Conservation (phyloP, 2,888 invertebrate species). For the Thysanoteuthis rhombus region DNA sequence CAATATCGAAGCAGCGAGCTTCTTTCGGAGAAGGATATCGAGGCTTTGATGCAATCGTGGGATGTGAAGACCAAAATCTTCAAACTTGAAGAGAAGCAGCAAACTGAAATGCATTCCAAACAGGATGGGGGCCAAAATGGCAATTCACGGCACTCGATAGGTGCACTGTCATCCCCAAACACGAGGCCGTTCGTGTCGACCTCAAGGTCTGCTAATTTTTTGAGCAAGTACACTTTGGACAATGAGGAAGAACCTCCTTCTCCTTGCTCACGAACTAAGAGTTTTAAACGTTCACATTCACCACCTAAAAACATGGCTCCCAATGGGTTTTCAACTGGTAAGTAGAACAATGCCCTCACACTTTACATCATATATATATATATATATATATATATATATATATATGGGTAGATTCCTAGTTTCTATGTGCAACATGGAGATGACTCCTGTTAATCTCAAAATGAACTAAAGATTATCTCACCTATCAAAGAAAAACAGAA, state of each 20-base stretch:
- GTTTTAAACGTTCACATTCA: background rate
- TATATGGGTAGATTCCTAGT: too few relatives aligned
- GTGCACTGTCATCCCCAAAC: background rate
- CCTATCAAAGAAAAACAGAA: too few relatives aligned
- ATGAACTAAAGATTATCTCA: too few relatives aligned
- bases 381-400: background rate
- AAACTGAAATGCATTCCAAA: background rate
- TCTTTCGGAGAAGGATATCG: conserved; percentile 22
- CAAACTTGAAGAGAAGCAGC: conserved; percentile 13
- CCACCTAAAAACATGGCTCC: background rate
- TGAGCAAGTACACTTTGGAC: background rate
- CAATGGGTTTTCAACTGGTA: conserved; percentile 21
- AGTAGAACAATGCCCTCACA: background rate
- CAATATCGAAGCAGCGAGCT: conserved; percentile 23
- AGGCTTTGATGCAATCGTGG: conserved; percentile 27
- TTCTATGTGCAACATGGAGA: too few relatives aligned
- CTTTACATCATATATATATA: background rate
- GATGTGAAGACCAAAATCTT: background rate
- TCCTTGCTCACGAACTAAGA: background rate
- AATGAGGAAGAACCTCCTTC: background rate
- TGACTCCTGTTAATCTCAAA: too few relatives aligned
- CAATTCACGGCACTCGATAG: background rate
- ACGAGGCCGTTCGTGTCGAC: background rate
- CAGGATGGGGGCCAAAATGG: background rate
- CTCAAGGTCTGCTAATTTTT: conserved; percentile 16